phyloP scores from a whole-genome alignment of 2,113 vertebrate genomes.

The Hippocampus comes region DNA sequence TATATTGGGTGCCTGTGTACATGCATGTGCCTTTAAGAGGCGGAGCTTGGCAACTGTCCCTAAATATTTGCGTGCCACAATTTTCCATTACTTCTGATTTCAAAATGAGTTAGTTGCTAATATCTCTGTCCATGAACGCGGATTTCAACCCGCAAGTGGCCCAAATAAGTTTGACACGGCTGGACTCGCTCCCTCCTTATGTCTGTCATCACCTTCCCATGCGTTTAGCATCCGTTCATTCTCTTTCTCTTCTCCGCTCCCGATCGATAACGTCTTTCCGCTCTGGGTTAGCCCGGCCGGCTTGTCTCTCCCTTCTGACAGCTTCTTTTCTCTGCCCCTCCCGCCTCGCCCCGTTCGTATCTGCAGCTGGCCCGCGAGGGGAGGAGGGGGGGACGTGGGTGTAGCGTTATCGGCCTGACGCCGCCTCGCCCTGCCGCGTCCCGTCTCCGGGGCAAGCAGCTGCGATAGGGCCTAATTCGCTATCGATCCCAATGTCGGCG shows the following conservation, averaged over 20 bases:
- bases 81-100: too few species aligned
- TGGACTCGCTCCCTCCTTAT: neutral
- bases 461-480: constrained; percentile 72
- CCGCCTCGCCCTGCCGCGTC: constrained; percentile 33
- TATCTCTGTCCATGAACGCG: too few species aligned
- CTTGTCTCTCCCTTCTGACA: constrained; percentile 36
- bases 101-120: too few species aligned
- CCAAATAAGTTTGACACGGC: neutral
- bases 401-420: constrained; percentile 30
- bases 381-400: too few species aligned
- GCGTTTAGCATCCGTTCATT: constrained; percentile 14
- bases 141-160: too few species aligned
- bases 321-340: constrained; percentile 29
- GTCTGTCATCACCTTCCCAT: neutral
- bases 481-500: constrained; percentile 69
- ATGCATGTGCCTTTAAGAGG: too few species aligned
- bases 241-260: constrained; percentile 2
- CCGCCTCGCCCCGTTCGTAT: constrained; percentile 12
- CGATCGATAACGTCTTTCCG: constrained; percentile 35
- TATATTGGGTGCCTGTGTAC: too few species aligned
- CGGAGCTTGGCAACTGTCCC: too few species aligned
- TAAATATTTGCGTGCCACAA: too few species aligned
- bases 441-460: constrained; percentile 57
- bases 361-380: constrained; percentile 14
- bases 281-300: constrained; percentile 5